A percentile compares a stretch with the other conserved stretches of the same genome.
phyloP scores from a whole-genome alignment of 2,113 vertebrate species.

The Bufo bufo region DNA sequence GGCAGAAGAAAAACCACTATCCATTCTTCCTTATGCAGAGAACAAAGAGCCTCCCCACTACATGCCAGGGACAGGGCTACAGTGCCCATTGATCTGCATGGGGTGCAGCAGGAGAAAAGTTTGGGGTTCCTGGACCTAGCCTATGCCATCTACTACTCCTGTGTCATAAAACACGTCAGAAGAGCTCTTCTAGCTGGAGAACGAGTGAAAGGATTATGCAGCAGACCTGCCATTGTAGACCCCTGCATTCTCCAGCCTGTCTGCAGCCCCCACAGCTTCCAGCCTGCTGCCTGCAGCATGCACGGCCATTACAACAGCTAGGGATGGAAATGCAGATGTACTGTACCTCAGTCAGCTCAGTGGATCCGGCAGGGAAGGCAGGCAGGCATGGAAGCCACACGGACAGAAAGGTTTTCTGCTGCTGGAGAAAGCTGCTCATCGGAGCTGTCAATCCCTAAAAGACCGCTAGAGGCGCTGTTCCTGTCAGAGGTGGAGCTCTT shows the following conservation, averaged over 20 bases:
- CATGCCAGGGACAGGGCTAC: slow-evolving; percentile 20
- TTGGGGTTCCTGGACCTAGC: slow-evolving; percentile 36
- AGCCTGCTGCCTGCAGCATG: background rate
- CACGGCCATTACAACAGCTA: background rate
- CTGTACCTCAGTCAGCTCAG: slow-evolving; percentile 42
- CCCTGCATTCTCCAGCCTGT: slow-evolving; percentile 12
- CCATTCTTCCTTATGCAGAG: slow-evolving; percentile 35
- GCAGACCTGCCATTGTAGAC: slow-evolving; percentile 35
- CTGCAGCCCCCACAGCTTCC: background rate
- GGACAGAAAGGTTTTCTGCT: slow-evolving; percentile 27
- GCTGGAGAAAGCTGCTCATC: slow-evolving; percentile 27
- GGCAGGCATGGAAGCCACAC: slow-evolving; percentile 33
- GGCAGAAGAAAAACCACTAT: background rate
- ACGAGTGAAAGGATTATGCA: slow-evolving; percentile 49
- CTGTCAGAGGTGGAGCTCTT: slow-evolving; percentile 30
- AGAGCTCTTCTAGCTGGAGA: slow-evolving; percentile 1
- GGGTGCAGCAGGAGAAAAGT: background rate
- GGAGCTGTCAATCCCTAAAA: background rate
- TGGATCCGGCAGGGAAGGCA: slow-evolving; percentile 37
- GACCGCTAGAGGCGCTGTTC: background rate
- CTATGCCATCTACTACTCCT: slow-evolving; percentile 33
- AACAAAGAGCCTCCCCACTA: slow-evolving; percentile 34
- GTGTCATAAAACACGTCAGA: slow-evolving; percentile 36
- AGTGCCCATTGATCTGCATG: background rate
- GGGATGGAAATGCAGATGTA: slow-evolving; percentile 7